Evolutionary conservation across 2,888 invertebrate genomes (phyloP).

Genomic region (Ochropleura plecta): DNA sequence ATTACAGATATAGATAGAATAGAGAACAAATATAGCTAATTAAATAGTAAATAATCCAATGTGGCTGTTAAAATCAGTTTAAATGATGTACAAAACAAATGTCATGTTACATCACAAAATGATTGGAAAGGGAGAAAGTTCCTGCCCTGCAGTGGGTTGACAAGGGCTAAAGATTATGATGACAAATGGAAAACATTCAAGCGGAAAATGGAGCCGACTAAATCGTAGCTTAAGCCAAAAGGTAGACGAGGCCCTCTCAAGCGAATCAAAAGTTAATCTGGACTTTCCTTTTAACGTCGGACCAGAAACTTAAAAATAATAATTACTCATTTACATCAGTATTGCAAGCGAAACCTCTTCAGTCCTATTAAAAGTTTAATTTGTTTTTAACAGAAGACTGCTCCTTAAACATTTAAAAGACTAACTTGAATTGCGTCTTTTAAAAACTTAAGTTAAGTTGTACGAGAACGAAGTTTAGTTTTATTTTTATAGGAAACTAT

Average conservation of each 20-base stretch:
- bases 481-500: conserved; percentile 55
- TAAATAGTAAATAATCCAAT: too few relatives aligned
- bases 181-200: conserved; percentile 36
- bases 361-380: conserved; percentile 60
- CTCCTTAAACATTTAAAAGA: conserved; percentile 64
- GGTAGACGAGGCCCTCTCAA: not conserved
- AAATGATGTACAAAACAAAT: not conserved
- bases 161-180: conserved; percentile 20
- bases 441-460: conserved; percentile 58
- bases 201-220: conserved; percentile 12
- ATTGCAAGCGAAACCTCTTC: conserved; percentile 40
- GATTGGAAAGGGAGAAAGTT: not conserved
- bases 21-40: too few relatives aligned
- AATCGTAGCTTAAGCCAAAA: conserved; percentile 1
- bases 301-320: conserved; percentile 43
- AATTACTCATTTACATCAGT: conserved; percentile 38
- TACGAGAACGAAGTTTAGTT: conserved; percentile 36
- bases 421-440: conserved; percentile 66
- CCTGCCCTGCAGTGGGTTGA: conserved; percentile 4
- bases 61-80: not conserved
- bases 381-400: conserved; percentile 61
- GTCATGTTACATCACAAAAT: not conserved
- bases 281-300: conserved; percentile 26
- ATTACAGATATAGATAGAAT: too few relatives aligned
- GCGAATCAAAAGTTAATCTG: conserved; percentile 37